phyloP scores from a whole-genome alignment of 2,888 invertebrate genomes.

The Ditylenchus weischeri region DNA sequence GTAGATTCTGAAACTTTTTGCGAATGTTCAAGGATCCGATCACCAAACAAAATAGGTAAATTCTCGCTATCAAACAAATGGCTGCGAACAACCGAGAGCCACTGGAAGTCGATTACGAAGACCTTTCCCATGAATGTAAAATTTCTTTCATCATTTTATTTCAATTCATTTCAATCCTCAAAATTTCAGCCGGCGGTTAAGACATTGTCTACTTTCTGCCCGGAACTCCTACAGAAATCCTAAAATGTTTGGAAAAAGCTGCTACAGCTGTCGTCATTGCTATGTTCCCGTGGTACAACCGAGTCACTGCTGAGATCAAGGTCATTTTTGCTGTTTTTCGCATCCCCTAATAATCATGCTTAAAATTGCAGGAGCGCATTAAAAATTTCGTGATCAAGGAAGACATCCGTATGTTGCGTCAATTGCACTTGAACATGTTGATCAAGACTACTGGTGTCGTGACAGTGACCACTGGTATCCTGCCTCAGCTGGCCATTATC shows the following conservation, averaged over 20 bases:
- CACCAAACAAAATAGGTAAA: slow-evolving; percentile 46
- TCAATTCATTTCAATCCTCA: background rate
- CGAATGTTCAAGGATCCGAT: slow-evolving; percentile 43
- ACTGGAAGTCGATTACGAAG: slow-evolving; percentile 86
- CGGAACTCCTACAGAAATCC: slow-evolving; percentile 74
- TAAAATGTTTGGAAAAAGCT: slow-evolving; percentile 59
- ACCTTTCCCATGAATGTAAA: slow-evolving; percentile 70
- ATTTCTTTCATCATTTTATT: background rate
- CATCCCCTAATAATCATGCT: background rate
- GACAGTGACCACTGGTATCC: slow-evolving; percentile 83
- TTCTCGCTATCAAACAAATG: slow-evolving; percentile 51
- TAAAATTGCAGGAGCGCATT: slow-evolving; percentile 76
- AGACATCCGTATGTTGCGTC: slow-evolving; percentile 86
- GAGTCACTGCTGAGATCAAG: slow-evolving; percentile 74
- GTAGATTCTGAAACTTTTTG: slow-evolving; percentile 48
- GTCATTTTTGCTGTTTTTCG: background rate
- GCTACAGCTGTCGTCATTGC: slow-evolving; percentile 75
- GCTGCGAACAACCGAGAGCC: slow-evolving; percentile 69
- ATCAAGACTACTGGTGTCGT: slow-evolving; percentile 91
- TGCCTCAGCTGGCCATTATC: slow-evolving; percentile 89
- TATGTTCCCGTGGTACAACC: slow-evolving; percentile 91
- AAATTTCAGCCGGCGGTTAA: slow-evolving; percentile 69
- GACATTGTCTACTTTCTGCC: slow-evolving; percentile 93
- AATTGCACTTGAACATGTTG: slow-evolving; percentile 79
- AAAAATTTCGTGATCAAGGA: slow-evolving; percentile 89